Percentiles rank a stretch among this genome's conserved stretches.
phyloP scores from a whole-genome alignment of 2,888 invertebrate genomes.

The Ornithoptera alexandrae region DNA sequence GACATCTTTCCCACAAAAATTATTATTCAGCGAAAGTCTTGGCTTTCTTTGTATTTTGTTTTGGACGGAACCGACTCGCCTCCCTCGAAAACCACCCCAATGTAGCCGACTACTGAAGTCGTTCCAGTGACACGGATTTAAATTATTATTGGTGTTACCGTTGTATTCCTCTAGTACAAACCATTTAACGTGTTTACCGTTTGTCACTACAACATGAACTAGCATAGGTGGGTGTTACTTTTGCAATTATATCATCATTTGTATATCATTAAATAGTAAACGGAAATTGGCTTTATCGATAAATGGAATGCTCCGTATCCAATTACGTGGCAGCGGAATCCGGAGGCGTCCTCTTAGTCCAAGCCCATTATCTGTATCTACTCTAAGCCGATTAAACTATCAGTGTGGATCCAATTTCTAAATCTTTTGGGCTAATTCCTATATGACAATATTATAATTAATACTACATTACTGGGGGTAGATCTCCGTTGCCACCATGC shows the following conservation, averaged over 20 bases:
- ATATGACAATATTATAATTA: too few species aligned
- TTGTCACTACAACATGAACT: slow-evolving; percentile 3
- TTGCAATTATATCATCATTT: slow-evolving; percentile 16
- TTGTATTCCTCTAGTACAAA: slow-evolving; percentile 37
- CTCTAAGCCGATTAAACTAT: slow-evolving; percentile 55
- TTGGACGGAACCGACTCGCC: slow-evolving; percentile 48
- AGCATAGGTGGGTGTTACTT: background rate
- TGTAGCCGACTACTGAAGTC: slow-evolving; percentile 46
- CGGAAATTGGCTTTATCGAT: slow-evolving; percentile 56
- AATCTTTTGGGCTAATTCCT: slow-evolving; percentile 23
- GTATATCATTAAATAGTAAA: slow-evolving; percentile 48
- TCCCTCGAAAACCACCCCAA: slow-evolving; percentile 41
- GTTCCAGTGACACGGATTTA: slow-evolving; percentile 52
- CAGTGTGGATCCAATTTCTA: slow-evolving; percentile 44
- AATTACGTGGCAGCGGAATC: slow-evolving; percentile 51
- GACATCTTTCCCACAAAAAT: slow-evolving; percentile 66
- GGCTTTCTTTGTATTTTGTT: slow-evolving; percentile 71
- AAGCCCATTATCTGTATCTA: slow-evolving; percentile 44
- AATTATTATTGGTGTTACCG: slow-evolving; percentile 40
- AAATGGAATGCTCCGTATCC: slow-evolving; percentile 59
- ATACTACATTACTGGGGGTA: too few species aligned
- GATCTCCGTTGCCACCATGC: too few species aligned
- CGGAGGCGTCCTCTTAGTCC: slow-evolving; percentile 42
- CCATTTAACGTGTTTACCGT: slow-evolving; percentile 22
- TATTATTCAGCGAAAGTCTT: slow-evolving; percentile 74